These are phyloP conservation scores for Reinhardtius hippoglossoides DNA, from an alignment of 2,113 vertebrate species.

Conservation along the genomic window DNA sequence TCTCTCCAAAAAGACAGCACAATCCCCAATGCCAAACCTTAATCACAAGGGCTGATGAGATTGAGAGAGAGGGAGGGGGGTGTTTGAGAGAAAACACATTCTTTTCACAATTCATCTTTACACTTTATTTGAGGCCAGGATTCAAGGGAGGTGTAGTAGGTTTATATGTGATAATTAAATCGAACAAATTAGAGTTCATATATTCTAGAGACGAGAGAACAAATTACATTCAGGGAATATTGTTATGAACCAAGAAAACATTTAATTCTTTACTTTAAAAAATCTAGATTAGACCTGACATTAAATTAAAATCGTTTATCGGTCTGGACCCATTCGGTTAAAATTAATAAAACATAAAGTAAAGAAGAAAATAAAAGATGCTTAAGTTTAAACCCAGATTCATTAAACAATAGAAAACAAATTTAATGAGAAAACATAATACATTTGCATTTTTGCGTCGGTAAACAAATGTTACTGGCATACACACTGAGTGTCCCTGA, in stretches of 20 bases:
- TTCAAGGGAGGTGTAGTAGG: slow-evolving; percentile 55
- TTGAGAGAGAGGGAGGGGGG: slow-evolving; percentile 46
- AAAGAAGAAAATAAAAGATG: background rate
- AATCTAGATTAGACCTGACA: background rate
- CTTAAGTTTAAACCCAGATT: background rate
- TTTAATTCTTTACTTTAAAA: background rate
- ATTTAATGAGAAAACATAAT: background rate
- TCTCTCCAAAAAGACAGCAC: slow-evolving; percentile 96
- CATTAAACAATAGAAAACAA: background rate
- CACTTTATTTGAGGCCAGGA: slow-evolving; percentile 68
- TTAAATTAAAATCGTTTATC: background rate
- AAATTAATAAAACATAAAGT: background rate
- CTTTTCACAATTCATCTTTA: slow-evolving; percentile 79
- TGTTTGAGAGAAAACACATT: slow-evolving; percentile 75
- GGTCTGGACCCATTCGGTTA: background rate
- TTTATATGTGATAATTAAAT: slow-evolving; percentile 68
- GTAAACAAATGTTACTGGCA: slow-evolving; percentile 26
- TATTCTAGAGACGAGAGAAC: slow-evolving; percentile 30
- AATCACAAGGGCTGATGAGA: slow-evolving; percentile 85
- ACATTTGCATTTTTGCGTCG: slow-evolving; percentile 3
- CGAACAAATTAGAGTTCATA: slow-evolving; percentile 51
- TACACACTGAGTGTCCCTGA: slow-evolving; percentile 2
- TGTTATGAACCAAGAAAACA: slow-evolving; percentile 5
- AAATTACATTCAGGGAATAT: background rate
- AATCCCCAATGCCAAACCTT: slow-evolving; percentile 84